Evolutionary conservation across 2,888 invertebrate genomes (phyloP).

Genomic region (Therioaphis trifolii): DNA sequence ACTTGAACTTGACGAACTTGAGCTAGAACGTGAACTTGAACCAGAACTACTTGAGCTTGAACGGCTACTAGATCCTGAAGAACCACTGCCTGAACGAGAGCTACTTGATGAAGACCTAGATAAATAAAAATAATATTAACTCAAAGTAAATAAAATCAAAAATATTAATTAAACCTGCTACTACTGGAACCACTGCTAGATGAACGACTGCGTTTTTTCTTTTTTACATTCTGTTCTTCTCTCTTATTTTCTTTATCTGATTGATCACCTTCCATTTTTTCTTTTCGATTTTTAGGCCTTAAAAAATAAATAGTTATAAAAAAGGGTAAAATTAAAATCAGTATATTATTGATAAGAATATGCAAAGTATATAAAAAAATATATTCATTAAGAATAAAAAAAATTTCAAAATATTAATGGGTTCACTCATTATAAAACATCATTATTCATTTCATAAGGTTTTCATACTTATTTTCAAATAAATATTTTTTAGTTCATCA

Average conservation of each 20-base stretch:
- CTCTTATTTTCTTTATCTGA: slow-evolving; percentile 75
- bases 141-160: not conserved
- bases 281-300: slow-evolving; percentile 57
- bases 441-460: no score
- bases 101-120: slow-evolving; percentile 70
- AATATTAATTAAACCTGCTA: slow-evolving; percentile 71
- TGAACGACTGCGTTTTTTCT: slow-evolving; percentile 74
- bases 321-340: no score
- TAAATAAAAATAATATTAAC: slow-evolving; percentile 59
- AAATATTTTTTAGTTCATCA: no score
- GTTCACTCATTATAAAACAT: no score
- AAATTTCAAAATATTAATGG: no score
- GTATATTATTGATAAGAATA: no score
- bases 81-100: slow-evolving; percentile 64
- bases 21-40: slow-evolving; percentile 78
- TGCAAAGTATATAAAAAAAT: no score
- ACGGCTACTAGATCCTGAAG: slow-evolving; percentile 71
- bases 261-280: slow-evolving; percentile 61
- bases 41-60: slow-evolving; percentile 71
- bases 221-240: slow-evolving; percentile 75
- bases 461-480: no score
- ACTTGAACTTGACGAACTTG: slow-evolving; percentile 81
- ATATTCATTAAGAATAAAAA: no score
- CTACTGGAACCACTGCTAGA: slow-evolving; percentile 85
- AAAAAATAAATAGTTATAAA: not conserved